Evolutionary conservation across 1,140 invertebrate genomes (phyloP).

Genomic region (Trichoplusia ni): DNA sequence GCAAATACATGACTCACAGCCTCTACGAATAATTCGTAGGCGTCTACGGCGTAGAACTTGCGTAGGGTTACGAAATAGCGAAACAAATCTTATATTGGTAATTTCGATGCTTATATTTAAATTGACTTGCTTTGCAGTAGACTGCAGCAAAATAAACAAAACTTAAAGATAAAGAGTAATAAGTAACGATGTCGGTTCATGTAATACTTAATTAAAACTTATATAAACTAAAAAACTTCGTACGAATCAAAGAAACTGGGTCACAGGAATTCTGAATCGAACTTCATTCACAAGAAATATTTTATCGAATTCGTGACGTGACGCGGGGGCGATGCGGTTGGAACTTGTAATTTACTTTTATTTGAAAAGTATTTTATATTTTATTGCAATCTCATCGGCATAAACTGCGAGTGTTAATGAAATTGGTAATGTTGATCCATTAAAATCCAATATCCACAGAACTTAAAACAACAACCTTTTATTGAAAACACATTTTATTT

Average conservation of each 20-base stretch:
- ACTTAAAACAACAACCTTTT: not conserved
- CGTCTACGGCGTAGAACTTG: not conserved
- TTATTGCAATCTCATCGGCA: not conserved
- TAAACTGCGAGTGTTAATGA: no score
- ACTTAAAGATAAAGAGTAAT: no score
- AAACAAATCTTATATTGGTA: no score
- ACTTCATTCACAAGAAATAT: slow-evolving; percentile 12
- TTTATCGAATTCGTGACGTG: slow-evolving; percentile 4
- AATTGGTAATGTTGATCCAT: no score
- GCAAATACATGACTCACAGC: not conserved
- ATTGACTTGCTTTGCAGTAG: no score
- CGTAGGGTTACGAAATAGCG: no score
- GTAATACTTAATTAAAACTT: no score
- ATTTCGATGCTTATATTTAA: no score
- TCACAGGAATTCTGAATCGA: slow-evolving; percentile 3
- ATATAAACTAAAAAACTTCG: not conserved
- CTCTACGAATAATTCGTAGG: not conserved
- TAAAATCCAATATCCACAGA: no score
- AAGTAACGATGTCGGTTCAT: no score
- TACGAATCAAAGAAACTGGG: slow-evolving; percentile 2
- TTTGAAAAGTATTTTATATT: not conserved
- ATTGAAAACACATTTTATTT: no score
- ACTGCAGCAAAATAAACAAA: no score
- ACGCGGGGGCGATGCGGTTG: not conserved
- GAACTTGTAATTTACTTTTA: slow-evolving; percentile 7